phyloP scores from a whole-genome alignment of 2,113 vertebrate species.

The Lipophrys pholis region DNA sequence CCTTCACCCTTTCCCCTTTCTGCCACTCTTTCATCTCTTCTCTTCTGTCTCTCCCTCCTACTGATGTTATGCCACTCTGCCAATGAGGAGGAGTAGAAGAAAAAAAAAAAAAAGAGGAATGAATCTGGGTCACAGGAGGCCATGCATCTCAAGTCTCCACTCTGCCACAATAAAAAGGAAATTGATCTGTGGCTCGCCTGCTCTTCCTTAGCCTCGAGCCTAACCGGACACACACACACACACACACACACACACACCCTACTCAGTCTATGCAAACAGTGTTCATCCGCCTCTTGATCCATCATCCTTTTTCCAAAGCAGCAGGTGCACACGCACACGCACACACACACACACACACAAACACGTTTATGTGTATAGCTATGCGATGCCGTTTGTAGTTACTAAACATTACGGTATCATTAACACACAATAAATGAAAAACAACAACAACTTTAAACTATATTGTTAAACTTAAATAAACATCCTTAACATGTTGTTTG shows the following conservation, averaged over 20 bases:
- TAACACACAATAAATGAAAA: too few relatives aligned
- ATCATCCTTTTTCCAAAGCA: constrained; percentile 56
- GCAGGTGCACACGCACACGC: constrained; percentile 62
- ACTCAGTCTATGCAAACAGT: constrained; percentile 47
- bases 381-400: constrained; percentile 19
- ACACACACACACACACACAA: not conserved
- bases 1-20: constrained; percentile 11
- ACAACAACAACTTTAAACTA: too few relatives aligned
- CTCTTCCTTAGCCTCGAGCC: constrained; percentile 44
- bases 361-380: constrained; percentile 13
- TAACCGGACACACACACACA: constrained; percentile 10
- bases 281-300: constrained; percentile 62
- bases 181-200: constrained; percentile 70
- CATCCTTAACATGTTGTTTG: too few relatives aligned
- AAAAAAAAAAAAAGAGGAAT: constrained; percentile 70
- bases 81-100: constrained; percentile 67
- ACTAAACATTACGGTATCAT: too few relatives aligned
- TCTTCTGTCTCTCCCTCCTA: constrained; percentile 39
- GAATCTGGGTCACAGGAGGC: constrained; percentile 85
- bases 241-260: constrained; percentile 27
- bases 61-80: constrained; percentile 66
- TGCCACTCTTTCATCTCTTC: constrained; percentile 26
- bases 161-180: constrained; percentile 78
- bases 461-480: too few relatives aligned
- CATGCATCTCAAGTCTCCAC: constrained; percentile 83